Conservation (phyloP, 2,797 vertebrate species). For the Pitangus sulphuratus region DNA sequence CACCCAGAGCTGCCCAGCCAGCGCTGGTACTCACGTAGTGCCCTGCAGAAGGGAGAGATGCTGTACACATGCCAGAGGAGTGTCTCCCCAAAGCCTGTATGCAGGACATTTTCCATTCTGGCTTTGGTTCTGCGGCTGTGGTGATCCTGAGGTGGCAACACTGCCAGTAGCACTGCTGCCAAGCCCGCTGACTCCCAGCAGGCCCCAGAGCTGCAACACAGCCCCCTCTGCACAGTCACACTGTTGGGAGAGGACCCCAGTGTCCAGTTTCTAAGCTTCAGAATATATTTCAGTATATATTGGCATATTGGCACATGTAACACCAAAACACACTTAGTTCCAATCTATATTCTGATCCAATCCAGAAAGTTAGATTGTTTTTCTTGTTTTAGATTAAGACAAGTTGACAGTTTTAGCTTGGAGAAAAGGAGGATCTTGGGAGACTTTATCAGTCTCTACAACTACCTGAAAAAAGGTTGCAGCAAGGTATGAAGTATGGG, state of each 20-base stretch:
- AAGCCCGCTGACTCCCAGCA: not conserved
- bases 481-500: not conserved
- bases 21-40: rapidly evolving
- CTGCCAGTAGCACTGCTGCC: not conserved
- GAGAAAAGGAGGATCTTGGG: not conserved
- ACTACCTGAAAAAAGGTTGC: not conserved
- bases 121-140: not conserved
- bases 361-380: not conserved
- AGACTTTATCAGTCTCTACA: not conserved
- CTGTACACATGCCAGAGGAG: not conserved
- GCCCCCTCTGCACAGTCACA: rapidly evolving
- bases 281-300: not conserved
- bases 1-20: rapidly evolving
- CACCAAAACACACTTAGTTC: not conserved
- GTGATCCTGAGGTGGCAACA: not conserved
- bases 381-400: not conserved
- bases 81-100: not conserved
- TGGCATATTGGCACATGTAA: not conserved
- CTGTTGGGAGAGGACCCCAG: not conserved
- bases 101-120: not conserved
- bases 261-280: not conserved
- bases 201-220: not conserved
- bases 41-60: rapidly evolving
- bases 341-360: not conserved
- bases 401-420: not conserved